These are phyloP conservation scores for Henricia sp. DNA, from an alignment of 53 echinoderm and acorn worm genomes.

Conservation along the genomic window DNA sequence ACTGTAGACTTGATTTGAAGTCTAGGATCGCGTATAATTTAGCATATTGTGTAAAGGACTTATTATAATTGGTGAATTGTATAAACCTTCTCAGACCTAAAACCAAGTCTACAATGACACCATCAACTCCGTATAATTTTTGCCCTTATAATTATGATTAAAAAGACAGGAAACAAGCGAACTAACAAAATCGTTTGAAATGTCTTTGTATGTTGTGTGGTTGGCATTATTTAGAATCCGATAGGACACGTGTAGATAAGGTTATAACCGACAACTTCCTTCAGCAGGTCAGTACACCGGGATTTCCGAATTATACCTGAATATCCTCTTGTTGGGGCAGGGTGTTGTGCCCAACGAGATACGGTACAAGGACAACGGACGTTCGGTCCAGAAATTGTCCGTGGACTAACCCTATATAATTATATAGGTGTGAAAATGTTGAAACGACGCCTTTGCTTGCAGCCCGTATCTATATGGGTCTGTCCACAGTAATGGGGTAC, in stretches of 20 bases:
- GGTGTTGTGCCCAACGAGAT: conserved; percentile 24
- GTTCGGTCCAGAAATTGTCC: background rate
- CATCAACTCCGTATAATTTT: too few relatives aligned
- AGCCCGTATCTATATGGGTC: too few relatives aligned
- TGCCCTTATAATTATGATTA: too few relatives aligned
- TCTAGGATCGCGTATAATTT: too few relatives aligned
- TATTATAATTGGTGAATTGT: too few relatives aligned
- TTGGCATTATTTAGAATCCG: background rate
- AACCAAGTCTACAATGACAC: too few relatives aligned
- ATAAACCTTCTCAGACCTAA: too few relatives aligned
- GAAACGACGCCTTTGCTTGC: too few relatives aligned
- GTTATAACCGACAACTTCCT: conserved; percentile 7
- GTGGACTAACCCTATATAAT: background rate
- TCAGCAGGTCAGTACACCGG: conserved; percentile 22
- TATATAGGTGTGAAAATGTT: background rate
- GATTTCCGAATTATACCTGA: background rate
- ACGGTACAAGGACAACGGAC: conserved; percentile 50
- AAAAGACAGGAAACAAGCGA: too few relatives aligned
- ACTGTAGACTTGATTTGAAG: too few relatives aligned
- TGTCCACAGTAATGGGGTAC: too few relatives aligned
- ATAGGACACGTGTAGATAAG: background rate
- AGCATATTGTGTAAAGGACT: too few relatives aligned
- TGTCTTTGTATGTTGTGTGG: background rate
- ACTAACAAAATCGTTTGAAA: background rate
- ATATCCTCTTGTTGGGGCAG: conserved; percentile 3